Conservation (phyloP, 2,888 invertebrate genomes). For the Tricholauxania praeusta region DNA sequence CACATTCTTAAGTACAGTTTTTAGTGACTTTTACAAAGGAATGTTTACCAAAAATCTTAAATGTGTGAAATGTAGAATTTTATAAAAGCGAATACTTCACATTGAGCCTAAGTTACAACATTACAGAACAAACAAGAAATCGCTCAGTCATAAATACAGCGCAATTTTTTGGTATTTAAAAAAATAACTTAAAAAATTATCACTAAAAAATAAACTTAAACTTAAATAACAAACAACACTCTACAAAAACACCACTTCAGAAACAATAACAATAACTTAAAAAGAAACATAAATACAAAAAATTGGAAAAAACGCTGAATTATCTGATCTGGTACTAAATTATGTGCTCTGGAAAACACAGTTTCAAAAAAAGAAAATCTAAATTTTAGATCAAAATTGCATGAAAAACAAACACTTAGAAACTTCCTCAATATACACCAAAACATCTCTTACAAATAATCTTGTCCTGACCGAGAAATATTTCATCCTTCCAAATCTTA, state of each 20-base stretch:
- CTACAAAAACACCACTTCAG: conserved; percentile 44
- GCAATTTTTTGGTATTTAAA: conserved; percentile 41
- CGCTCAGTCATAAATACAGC: conserved; percentile 60
- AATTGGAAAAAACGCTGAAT: conserved; percentile 16
- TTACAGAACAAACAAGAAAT: conserved; percentile 50
- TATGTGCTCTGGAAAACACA: conserved; percentile 26
- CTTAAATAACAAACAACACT: conserved; percentile 46
- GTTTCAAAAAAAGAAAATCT: not conserved
- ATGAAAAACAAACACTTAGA: not conserved
- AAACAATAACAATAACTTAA: conserved; percentile 42
- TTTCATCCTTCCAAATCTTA: not conserved
- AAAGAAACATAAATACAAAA: conserved; percentile 41
- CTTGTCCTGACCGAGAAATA: not conserved
- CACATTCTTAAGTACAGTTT: too few species aligned
- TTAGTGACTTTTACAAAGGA: too few species aligned
- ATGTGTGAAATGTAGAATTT: too few species aligned
- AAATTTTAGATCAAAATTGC: not conserved
- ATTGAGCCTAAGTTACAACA: not conserved
- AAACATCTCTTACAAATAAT: not conserved
- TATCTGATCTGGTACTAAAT: conserved; percentile 21
- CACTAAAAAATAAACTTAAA: conserved; percentile 45
- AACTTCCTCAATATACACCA: not conserved
- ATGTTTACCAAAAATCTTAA: too few species aligned
- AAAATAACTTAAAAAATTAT: conserved; percentile 39
- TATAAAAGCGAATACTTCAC: too few species aligned